phyloP scores from a whole-genome alignment of 2,888 invertebrate species.

The Drosophila silvestris region DNA sequence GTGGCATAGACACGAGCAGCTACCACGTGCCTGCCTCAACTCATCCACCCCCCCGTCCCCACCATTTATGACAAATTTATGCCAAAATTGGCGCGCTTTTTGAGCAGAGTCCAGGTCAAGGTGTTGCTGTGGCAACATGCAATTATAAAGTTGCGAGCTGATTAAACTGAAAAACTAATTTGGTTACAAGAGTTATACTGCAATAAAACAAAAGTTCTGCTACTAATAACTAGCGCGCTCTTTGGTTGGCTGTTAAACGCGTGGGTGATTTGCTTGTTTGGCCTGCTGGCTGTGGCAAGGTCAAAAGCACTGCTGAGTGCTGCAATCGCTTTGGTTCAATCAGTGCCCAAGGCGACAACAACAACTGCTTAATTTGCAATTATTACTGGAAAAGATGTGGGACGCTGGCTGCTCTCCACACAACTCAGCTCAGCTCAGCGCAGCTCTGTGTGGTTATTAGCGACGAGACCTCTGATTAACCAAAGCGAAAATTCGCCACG shows the following conservation, averaged over 20 bases:
- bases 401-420: slow-evolving; percentile 34
- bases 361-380: slow-evolving; percentile 71
- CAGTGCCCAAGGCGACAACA: slow-evolving; percentile 61
- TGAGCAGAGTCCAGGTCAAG: slow-evolving; percentile 37
- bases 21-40: slow-evolving; percentile 42
- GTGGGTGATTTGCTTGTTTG: slow-evolving; percentile 38
- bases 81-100: slow-evolving; percentile 8
- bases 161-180: slow-evolving; percentile 1
- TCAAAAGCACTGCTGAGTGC: slow-evolving; percentile 28
- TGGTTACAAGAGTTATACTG: neutral
- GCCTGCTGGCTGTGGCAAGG: slow-evolving; percentile 29
- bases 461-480: slow-evolving; percentile 26
- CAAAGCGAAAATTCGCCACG: slow-evolving; percentile 57
- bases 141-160: slow-evolving; percentile 26
- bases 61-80: neutral
- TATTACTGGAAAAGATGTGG: slow-evolving; percentile 66
- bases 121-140: slow-evolving; percentile 43
- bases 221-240: slow-evolving; percentile 9
- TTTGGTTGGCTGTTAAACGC: slow-evolving; percentile 21
- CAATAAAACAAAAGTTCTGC: slow-evolving; percentile 45
- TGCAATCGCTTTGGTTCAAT: slow-evolving; percentile 68
- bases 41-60: neutral
- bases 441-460: slow-evolving; percentile 1
- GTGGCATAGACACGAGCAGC: slow-evolving; percentile 62
- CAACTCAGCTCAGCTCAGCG: slow-evolving; percentile 23